phyloP scores from a whole-genome alignment of 2,797 vertebrate genomes.

The Rhinophrynus dorsalis region DNA sequence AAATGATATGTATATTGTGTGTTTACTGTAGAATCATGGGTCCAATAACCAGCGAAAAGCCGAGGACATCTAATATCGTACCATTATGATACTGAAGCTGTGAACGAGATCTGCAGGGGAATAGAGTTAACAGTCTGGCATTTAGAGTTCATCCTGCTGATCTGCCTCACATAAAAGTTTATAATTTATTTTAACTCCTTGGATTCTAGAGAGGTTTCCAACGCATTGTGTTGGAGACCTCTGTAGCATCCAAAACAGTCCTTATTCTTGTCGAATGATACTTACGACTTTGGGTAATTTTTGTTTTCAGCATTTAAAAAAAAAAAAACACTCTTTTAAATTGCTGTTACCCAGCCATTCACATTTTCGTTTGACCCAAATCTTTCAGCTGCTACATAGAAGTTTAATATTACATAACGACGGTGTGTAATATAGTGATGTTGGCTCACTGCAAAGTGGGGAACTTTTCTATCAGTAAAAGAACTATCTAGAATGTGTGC shows the following conservation, averaged over 20 bases:
- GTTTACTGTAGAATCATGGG: background rate
- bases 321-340: no score
- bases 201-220: no score
- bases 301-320: no score
- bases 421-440: background rate
- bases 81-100: background rate
- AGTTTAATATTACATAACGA: background rate
- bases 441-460: background rate
- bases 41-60: background rate
- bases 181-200: slow-evolving; percentile 33
- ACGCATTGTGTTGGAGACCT: no score
- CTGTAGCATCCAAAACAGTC: no score
- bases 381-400: slow-evolving; percentile 26
- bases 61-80: background rate
- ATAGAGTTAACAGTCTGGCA: background rate
- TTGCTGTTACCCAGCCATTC: background rate
- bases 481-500: background rate
- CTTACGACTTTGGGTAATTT: no score
- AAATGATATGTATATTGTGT: no score
- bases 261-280: background rate
- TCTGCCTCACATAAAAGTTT: slow-evolving; percentile 4
- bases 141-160: background rate
- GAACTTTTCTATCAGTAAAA: slow-evolving; percentile 36
- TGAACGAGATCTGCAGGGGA: background rate
- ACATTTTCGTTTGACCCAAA: slow-evolving; percentile 11